Conservation (phyloP, 2,113 vertebrate genomes). For the Barbus barbus region DNA sequence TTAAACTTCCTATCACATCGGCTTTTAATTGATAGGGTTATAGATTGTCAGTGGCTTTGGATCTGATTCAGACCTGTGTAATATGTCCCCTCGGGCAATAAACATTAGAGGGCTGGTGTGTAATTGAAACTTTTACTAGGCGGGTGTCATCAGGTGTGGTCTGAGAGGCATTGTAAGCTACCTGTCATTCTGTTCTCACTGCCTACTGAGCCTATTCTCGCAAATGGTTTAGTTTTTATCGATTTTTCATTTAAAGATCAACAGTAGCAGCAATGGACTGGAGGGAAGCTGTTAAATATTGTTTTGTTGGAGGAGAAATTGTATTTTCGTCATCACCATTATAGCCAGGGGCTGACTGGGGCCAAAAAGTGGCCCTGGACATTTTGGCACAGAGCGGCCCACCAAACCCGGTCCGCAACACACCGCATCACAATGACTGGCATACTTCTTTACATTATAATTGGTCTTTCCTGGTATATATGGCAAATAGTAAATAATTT, state of each 20-base stretch:
- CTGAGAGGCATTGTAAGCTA: constrained; percentile 4
- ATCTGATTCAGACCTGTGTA: constrained; percentile 4
- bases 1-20: constrained; percentile 11
- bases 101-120: constrained; percentile 22
- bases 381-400: too few relatives aligned
- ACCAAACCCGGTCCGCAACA: too few relatives aligned
- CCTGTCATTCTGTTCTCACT: constrained; percentile 19
- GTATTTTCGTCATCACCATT: background rate
- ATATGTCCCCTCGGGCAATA: constrained; percentile 31
- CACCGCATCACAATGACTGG: too few relatives aligned
- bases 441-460: too few relatives aligned
- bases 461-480: too few relatives aligned
- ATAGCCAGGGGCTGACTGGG: too few relatives aligned
- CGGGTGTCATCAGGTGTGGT: constrained; percentile 33
- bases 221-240: background rate
- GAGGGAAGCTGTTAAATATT: background rate
- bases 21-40: background rate
- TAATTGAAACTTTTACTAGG: constrained; percentile 31
- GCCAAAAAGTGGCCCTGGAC: too few relatives aligned
- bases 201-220: background rate
- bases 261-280: background rate
- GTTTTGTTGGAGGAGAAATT: background rate
- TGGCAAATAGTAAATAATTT: too few relatives aligned
- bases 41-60: background rate
- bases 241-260: background rate